Base-by-base conservation (phyloP, 2,888 invertebrate species). In the Cetonia aurata region DNA sequence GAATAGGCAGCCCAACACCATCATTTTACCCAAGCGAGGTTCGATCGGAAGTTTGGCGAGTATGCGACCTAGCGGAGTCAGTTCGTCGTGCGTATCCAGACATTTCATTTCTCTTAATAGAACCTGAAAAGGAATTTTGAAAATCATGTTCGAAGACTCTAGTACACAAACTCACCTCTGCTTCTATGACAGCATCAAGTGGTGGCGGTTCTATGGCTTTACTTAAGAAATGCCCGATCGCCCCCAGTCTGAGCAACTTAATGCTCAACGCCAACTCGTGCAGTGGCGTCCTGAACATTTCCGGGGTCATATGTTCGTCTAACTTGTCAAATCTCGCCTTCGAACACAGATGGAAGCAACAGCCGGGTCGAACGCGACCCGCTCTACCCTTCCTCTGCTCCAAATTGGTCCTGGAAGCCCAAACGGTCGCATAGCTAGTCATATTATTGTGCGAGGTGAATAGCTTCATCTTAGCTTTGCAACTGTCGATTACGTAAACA, bases 371-470 rank as follows among this genome's bases (percentile, higher is more conserved):
- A 0, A 99, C 99, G 70, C 99, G 92, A 15, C 99, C 99, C 1
- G 99, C 99, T 25, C 99, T 90, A 0, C 85, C 99, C 82, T 94
- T 93, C 6, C 98, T 88, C 85, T 99, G 99, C 83, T 97, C 96
- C 72, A 99, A 85, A 85, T 98, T 99, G 0, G 98, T 96, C 82
- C 90, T 91, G 72, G 96, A 96, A 0, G 98, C 98, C 96, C 96
- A 96, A 0, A 95, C 97, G 0, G 98, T 98, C 0, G 98, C 98
- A 82, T 98, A 99, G 79, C 97, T 97, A 0, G 98, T 98, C 93
- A 99, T 95, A 84, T 99, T 99, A 84, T 99, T 99, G 84, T 98
- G 98, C 0, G 98, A 96, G 0, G 98, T 98, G 82, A 98, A 99
- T 81, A 98, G 88, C 82, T 99, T 98, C 91, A 98, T 96, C 83